phyloP scores from a whole-genome alignment of 2,797 vertebrate genomes.

The Clamator glandarius region DNA sequence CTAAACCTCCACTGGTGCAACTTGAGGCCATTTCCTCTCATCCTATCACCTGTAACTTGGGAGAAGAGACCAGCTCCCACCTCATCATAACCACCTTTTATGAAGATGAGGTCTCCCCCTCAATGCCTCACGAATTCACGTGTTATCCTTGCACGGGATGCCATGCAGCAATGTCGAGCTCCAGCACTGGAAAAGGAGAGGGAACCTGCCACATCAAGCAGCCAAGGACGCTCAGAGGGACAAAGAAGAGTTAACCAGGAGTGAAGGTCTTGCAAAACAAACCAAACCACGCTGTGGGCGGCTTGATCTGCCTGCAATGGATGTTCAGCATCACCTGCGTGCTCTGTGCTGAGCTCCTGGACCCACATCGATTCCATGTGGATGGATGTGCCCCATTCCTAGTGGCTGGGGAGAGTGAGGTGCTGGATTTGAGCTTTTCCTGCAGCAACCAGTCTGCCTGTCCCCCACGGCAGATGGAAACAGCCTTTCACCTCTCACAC shows the following conservation, averaged over 20 bases:
- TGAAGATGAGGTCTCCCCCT: too few species aligned
- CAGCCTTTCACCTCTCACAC: background rate
- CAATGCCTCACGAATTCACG: too few species aligned
- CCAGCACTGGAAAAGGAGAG: too few species aligned
- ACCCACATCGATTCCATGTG: accelerated
- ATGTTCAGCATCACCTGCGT: accelerated
- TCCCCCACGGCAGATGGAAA: accelerated
- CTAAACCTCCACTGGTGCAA: too few species aligned
- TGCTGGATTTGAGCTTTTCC: background rate
- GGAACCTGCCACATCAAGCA: accelerated
- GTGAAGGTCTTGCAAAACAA: background rate
- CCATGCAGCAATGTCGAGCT: background rate
- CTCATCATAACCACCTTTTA: too few species aligned
- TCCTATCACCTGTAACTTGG: too few species aligned
- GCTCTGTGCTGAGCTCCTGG: background rate
- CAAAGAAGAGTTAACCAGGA: background rate
- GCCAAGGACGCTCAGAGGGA: background rate
- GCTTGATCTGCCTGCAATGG: accelerated
- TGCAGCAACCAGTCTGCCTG: accelerated
- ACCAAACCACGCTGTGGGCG: accelerated
- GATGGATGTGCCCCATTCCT: accelerated
- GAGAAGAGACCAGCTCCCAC: too few species aligned
- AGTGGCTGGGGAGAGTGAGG: accelerated
- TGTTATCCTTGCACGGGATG: too few species aligned
- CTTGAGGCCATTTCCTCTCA: too few species aligned